Evolutionary conservation across 2,888 invertebrate species (phyloP), one percentile per base, ranked within the genome.

Genomic region (Miltochrista miniata): DNA sequence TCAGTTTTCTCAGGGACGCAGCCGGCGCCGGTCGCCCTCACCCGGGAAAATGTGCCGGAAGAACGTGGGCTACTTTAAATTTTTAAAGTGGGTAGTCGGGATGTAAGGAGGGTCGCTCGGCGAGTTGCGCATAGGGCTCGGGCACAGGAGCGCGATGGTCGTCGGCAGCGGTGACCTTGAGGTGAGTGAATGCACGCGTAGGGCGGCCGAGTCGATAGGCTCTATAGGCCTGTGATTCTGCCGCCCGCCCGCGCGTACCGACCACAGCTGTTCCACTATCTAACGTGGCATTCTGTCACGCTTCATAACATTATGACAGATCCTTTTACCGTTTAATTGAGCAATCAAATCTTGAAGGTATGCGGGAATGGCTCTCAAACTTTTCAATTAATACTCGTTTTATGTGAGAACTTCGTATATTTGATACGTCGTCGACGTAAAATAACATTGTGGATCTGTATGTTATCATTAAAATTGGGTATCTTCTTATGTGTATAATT

Each of bases 241-340:
- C 79, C 84, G 82, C 83, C 83, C 87, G 84, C 85, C 85, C 81
- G 73, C 84, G 75, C 78, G 81, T 81, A 79, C 83, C 82, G 84
- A 84, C 76, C 82, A 90, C 90, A 90, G 88, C 89, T 90, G 90
- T 87, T 88, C 76, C 72, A 74, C 73, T 79, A 81, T 73, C 81
- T 81, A 83, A 83, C 83, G 78, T 79, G 76, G 73, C 79, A 55
- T 69, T 68, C 72, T 54, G 51, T 61, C 59, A 59, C 62, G 59
- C 66, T 49, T 63, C 53, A 56, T 59, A 56, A 57, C 56, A 63
- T 64, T 70, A 59, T 52, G 52, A 53, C 59, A 40, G 59, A 62
- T 65, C 48, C 53, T 56, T 36, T 36, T 44, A 45, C 36, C 51
- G 53, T 49, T 59, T 51, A 36, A 13, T 29, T 43, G 48, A 24